These are phyloP conservation scores for Pristionchus fissidentatus DNA, from an alignment of 2,888 invertebrate genomes.

Conservation along the genomic window DNA sequence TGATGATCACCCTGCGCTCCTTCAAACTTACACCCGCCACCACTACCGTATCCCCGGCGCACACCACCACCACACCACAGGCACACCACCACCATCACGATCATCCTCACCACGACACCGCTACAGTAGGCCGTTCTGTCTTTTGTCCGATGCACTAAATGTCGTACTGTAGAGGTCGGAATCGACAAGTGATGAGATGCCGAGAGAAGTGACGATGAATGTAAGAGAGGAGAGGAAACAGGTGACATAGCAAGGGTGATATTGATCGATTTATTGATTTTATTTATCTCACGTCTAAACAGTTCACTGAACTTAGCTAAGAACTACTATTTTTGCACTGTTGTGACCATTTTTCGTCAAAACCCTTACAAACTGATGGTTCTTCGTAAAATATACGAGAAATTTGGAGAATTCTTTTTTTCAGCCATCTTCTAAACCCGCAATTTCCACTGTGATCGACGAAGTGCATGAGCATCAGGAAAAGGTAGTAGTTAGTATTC, in stretches of 20 bases:
- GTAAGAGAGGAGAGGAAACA: background rate
- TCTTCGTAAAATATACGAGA: too few relatives aligned
- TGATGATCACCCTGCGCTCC: constrained; percentile 25
- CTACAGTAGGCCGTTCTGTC: background rate
- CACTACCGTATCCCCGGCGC: background rate
- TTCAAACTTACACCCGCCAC: constrained; percentile 13
- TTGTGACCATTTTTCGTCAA: too few relatives aligned
- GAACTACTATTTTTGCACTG: background rate
- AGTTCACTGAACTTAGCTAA: background rate
- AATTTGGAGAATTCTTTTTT: too few relatives aligned
- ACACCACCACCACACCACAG: background rate
- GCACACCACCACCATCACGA: too few relatives aligned
- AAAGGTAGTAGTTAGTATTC: background rate
- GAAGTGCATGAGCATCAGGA: constrained; percentile 6
- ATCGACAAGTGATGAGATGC: too few relatives aligned
- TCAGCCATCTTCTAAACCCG: too few relatives aligned
- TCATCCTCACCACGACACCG: background rate
- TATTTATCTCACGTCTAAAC: background rate
- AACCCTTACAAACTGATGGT: too few relatives aligned
- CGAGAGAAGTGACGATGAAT: too few relatives aligned
- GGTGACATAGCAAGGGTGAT: background rate
- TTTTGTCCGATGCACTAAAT: too few relatives aligned
- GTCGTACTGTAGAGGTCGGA: too few relatives aligned
- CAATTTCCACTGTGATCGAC: background rate
- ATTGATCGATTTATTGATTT: background rate